Evolutionary conservation across 1,140 invertebrate species (phyloP), one percentile per base, ranked within the genome.

Genomic region (Calliphora vicina): DNA sequence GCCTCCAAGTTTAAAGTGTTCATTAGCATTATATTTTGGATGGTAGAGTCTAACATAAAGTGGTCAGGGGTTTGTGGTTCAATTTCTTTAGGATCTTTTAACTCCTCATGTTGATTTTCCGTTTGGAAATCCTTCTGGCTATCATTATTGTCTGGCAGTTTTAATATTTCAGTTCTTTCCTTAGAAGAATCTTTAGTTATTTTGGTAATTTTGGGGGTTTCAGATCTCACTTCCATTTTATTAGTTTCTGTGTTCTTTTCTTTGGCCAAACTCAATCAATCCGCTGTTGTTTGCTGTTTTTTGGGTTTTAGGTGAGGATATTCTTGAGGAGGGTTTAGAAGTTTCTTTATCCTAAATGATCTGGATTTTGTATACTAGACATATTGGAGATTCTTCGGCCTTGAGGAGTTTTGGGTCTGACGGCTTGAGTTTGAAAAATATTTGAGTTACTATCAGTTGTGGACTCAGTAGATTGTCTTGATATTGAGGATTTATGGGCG

Each of bases 381-480:
- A 86, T 84, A 2, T 85, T 85, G 0, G 89, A 90, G 17, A 86
- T 89, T 5, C 89, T 86, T 12, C 88, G 82, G 0, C 88, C 88
- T 2, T 85, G 83, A 5, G 89, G 85, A 0, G 89, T 90, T 71
- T 90, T 89, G 8, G 88, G 88, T 8, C 88, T 85, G 0, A 84
- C 81, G 0, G 85, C 83, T 67, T 87, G 86, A 8, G 84, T 23
- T n/a, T 76, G 81, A 3, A 61, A 71, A 12, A 86, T 35, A 25
- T 84, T 85, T 17, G 86, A 88, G 57, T 86, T n/a, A n/a, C n/a
- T 89, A 3, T 90, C 88, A 0, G 88, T 89, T 0, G 88, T 89
- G 15, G 88, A 90, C 23, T 91, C 90, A 1, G 88, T 89, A 6
- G 90, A 89, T 72, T 90, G 88, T 1, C 90, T 84, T n/a, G 88